Percentiles rank a stretch among this genome's conserved stretches.
These are phyloP conservation scores for Canis aureus DNA, from an alignment of 2,113 vertebrate genomes.

Conservation along the genomic window DNA sequence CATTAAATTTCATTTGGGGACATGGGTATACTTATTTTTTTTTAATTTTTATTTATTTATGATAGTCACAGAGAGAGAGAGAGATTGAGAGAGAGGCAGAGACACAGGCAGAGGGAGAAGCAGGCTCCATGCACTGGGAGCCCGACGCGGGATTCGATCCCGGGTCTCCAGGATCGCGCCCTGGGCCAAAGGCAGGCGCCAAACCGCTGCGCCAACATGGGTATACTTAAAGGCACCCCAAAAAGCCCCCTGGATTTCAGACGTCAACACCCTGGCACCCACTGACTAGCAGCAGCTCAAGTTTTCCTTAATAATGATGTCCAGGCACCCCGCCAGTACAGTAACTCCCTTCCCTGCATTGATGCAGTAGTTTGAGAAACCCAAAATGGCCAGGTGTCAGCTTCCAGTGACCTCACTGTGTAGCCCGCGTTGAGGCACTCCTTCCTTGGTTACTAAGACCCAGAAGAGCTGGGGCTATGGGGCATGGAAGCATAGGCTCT, in stretches of 20 bases:
- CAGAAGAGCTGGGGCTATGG: not conserved
- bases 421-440: not conserved
- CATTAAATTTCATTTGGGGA: not conserved
- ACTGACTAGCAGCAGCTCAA: not conserved
- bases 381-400: not conserved
- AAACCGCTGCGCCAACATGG: not conserved
- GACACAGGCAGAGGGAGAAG: too few species aligned
- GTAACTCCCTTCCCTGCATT: not conserved
- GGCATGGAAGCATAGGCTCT: not conserved
- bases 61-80: too few species aligned
- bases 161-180: too few species aligned
- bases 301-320: not conserved
- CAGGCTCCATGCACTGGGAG: too few species aligned
- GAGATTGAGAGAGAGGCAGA: too few species aligned
- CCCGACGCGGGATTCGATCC: too few species aligned
- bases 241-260: not conserved
- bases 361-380: not conserved
- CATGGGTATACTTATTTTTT: not conserved
- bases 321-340: fast-evolving
- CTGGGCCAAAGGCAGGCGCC: too few species aligned
- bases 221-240: not conserved
- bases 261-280: not conserved
- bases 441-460: not conserved
- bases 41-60: too few species aligned
- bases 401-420: not conserved